Percentiles rank a stretch among this genome's conserved stretches.
These are phyloP conservation scores for Heterodera carotae DNA, from an alignment of 1,140 invertebrate species.

Conservation along the genomic window DNA sequence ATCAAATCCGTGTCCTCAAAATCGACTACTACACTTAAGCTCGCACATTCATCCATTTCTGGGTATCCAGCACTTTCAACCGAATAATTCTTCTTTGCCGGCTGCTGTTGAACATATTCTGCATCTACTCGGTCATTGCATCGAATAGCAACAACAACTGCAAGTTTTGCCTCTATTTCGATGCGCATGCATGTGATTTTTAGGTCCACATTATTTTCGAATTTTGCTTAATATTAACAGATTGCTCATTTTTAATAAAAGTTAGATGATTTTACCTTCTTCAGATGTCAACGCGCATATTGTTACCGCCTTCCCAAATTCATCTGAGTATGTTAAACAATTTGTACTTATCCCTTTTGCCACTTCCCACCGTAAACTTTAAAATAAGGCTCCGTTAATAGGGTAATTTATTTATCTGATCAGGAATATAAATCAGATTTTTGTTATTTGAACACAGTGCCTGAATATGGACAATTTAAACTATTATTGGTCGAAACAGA, in stretches of 20 bases:
- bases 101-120: neutral
- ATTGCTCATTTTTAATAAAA: neutral
- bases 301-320: conserved; percentile 13
- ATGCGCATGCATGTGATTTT: conserved; percentile 3
- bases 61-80: neutral
- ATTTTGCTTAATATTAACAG: neutral
- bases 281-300: neutral
- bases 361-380: too few species aligned
- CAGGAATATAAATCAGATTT: too few species aligned
- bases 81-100: neutral
- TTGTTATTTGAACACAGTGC: too few species aligned
- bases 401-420: too few species aligned
- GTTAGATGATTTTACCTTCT: neutral
- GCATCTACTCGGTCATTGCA: neutral
- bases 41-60: conserved; percentile 5
- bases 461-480: too few species aligned
- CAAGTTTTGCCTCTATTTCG: conserved; percentile 8
- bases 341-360: too few species aligned
- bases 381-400: too few species aligned
- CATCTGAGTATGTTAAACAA: too few species aligned
- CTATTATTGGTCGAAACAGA: too few species aligned
- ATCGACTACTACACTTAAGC: conserved; percentile 15
- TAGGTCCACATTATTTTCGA: conserved; percentile 12
- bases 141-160: neutral
- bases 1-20: conserved; percentile 15